Conservation (phyloP, 2,797 vertebrate genomes). For the Tenualosa thibaudeaui region DNA sequence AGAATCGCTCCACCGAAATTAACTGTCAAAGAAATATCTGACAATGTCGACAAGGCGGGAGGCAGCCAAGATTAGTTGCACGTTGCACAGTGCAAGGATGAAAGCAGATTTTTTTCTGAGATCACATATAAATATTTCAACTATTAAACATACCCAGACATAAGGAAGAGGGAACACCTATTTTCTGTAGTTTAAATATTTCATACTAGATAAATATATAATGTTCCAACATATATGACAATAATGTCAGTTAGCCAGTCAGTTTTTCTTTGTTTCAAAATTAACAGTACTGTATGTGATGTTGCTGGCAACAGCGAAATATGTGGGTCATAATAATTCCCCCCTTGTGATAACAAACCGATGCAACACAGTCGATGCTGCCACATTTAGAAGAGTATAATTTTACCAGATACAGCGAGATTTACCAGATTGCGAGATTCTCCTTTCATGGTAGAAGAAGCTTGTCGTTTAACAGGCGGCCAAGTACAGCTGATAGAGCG, state of each 20-base stretch:
- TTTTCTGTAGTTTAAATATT: background rate
- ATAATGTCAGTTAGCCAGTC: background rate
- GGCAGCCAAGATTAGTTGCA: background rate
- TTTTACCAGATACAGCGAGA: conserved; percentile 4
- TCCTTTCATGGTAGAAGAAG: background rate
- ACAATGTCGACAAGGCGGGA: background rate
- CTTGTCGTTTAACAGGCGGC: background rate
- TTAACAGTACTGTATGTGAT: background rate
- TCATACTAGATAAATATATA: background rate
- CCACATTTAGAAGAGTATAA: background rate
- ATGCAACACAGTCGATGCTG: background rate
- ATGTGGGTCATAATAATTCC: background rate
- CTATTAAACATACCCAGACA: background rate
- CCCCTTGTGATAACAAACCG: background rate
- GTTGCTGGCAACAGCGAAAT: background rate
- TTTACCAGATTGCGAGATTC: too few relatives aligned
- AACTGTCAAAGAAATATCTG: conserved; percentile 20
- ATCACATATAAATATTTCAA: background rate
- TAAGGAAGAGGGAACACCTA: background rate
- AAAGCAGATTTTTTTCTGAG: background rate
- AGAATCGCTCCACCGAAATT: background rate
- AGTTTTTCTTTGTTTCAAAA: background rate
- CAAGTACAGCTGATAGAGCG: background rate
- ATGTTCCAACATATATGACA: background rate
- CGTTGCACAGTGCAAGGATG: background rate